Base-by-base conservation (phyloP, 2,113 vertebrate species). In the Phoenicopterus ruber region DNA sequence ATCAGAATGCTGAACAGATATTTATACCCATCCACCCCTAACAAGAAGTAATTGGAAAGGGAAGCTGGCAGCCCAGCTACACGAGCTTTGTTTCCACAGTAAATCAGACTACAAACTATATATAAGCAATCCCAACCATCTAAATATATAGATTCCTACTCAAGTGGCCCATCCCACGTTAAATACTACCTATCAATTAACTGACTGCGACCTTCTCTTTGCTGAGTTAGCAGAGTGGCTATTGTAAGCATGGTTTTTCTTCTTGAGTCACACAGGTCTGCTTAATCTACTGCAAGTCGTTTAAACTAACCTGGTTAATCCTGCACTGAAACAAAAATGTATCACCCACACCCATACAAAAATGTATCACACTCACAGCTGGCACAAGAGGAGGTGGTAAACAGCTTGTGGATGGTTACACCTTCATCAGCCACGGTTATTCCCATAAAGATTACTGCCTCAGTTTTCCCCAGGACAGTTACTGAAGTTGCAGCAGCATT, bases 291-390 rank as follows among this genome's bases (percentile, higher is more conserved):
- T 86, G 58, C 55, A 76, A 90, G 3, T 6, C 78, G 65, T 59
- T 92, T 80, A 82, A 90, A 69, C 62, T 85, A 90, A 90, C 13
- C 52, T 82, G 36, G 66, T 79, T 92, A 92, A 90, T 85, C 76
- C 66, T 76, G 44, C 66, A 90, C 54, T 58, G 59, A 76, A 95
- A 65, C 79, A 82, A 70, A 91, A 87, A 71, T 17, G 28, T 69
- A 90, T 76, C 52, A 72, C 34, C 84, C 78, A 80, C 52, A 72
- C 34, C 84, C 78, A 55, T 54, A 65, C 29, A 93, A 34, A n/a
- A n/a, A n/a, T n/a, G n/a, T n/a, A 62, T 93, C 85, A 63, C 36
- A 19, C 65, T 83, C 63, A 54, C 42, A 88, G 91, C 50, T 84
- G 59, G 50, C 66, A 77, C 38, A 59, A 57, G 34, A 83, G 62